Conservation (phyloP, 1,140 invertebrate species). For the Adoxophyes honmai region DNA sequence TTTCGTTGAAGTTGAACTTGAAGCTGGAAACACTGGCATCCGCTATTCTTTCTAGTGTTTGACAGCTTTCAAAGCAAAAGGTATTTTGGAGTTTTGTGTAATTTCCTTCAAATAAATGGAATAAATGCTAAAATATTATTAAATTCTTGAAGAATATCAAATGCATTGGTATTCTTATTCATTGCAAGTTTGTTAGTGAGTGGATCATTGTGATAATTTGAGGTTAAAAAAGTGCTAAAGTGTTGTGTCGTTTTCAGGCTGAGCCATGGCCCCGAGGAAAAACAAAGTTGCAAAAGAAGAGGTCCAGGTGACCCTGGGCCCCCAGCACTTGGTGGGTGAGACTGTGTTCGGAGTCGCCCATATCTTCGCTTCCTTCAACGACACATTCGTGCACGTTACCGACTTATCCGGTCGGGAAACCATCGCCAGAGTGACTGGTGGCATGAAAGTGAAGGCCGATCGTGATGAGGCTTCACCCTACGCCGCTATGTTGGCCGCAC, state of each 20-base stretch:
- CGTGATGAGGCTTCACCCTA: slow-evolving; percentile 99
- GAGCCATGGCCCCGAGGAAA: slow-evolving; percentile 96
- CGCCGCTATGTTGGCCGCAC: slow-evolving; percentile 99
- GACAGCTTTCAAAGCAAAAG: slow-evolving; percentile 70
- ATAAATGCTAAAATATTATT: slow-evolving; percentile 11
- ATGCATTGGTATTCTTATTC: slow-evolving; percentile 13
- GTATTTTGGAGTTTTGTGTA: slow-evolving; percentile 45
- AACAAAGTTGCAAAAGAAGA: slow-evolving; percentile 98
- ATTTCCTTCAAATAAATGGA: slow-evolving; percentile 18
- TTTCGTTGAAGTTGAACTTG: not conserved
- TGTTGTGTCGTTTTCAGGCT: slow-evolving; percentile 67
- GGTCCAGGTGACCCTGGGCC: slow-evolving; percentile 97
- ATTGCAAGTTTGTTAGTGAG: slow-evolving; percentile 22
- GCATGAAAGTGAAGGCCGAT: slow-evolving; percentile 99
- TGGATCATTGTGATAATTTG: slow-evolving; percentile 60
- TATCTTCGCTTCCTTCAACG: slow-evolving; percentile 99
- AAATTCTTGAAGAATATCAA: slow-evolving; percentile 5
- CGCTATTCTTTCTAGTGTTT: slow-evolving; percentile 62
- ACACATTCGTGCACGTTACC: slow-evolving; percentile 99
- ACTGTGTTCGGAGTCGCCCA: slow-evolving; percentile 99
- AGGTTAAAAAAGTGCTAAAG: slow-evolving; percentile 59
- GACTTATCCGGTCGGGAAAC: slow-evolving; percentile 99
- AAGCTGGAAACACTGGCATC: slow-evolving; percentile 15
- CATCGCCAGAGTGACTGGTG: slow-evolving; percentile 98
- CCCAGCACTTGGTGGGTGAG: slow-evolving; percentile 98